Conservation (phyloP, 2,888 invertebrate genomes). For the Ecliptopera silaceata region DNA sequence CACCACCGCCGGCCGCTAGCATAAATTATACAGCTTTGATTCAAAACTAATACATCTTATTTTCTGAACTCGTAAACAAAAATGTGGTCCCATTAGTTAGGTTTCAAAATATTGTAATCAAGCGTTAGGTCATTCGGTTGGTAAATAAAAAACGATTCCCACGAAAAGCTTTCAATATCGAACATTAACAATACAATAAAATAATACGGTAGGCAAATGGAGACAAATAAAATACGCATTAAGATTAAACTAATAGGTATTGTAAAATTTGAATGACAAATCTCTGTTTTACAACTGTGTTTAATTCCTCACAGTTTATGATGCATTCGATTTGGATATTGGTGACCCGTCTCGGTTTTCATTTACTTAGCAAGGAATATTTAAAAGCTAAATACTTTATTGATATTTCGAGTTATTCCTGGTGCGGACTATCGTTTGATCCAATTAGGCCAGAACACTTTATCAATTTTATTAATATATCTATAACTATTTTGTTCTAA, state of each 20-base stretch:
- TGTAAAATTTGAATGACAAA: slow-evolving; percentile 41
- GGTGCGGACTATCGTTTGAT: too few species aligned
- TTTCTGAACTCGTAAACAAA: slow-evolving; percentile 37
- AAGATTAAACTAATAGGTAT: slow-evolving; percentile 41
- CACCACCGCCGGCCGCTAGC: neutral
- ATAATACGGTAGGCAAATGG: slow-evolving; percentile 43
- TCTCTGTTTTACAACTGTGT: slow-evolving; percentile 36
- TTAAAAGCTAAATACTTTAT: neutral
- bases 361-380: neutral
- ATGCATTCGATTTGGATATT: slow-evolving; percentile 26
- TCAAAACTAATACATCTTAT: slow-evolving; percentile 33
- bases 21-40: slow-evolving; percentile 30
- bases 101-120: slow-evolving; percentile 37
- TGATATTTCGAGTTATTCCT: too few species aligned
- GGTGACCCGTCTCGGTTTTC: neutral
- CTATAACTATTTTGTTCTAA: too few species aligned
- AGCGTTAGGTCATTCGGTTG: slow-evolving; percentile 32
- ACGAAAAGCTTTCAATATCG: slow-evolving; percentile 41
- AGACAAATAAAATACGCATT: slow-evolving; percentile 43
- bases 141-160: slow-evolving; percentile 35
- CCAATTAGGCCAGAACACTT: too few species aligned
- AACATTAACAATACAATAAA: slow-evolving; percentile 41
- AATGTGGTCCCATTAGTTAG: slow-evolving; percentile 41
- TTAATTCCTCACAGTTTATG: slow-evolving; percentile 34
- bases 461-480: too few species aligned